Base-by-base conservation (phyloP, 2,797 vertebrate species). In the Ciconia nigra region DNA sequence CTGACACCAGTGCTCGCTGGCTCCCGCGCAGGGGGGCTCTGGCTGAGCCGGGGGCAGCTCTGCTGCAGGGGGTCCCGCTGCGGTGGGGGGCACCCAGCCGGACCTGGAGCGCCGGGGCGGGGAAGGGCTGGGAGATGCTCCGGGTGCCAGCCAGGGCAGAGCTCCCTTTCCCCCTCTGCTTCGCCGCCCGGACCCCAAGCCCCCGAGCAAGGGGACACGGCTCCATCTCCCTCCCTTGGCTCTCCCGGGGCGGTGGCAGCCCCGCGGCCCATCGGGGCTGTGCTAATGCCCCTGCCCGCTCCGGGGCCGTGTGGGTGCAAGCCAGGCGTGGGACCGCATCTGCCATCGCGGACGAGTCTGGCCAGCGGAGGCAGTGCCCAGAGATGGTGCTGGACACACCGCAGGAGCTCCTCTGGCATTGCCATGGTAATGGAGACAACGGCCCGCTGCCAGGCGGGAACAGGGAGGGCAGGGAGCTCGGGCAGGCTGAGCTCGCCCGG, bases 361-460 rank as follows among this genome's bases (percentile, higher is more conserved):
- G 58, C 65, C 3, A 26, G 46, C 5, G 1, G 42, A 42, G 63
- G 76, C 87, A 37, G 78, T 1, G 35, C 61, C 72, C 79, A 4
- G 66, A 15, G 59, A 33, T 6, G 3, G 12, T 3, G 14, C 71
- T 37, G 89, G 92, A 13, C 78, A 13, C 15, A 8, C 66, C 0
- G 47, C 35, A 17, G 65, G 81, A 96, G 76, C 90, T 54, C 18
- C 44, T 18, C 95, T 71, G 85, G 93, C 96, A 96, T 95, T 86
- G 85, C 96, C 94, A 96, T 96, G 95, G 96, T 29, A 22, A 96
- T 96, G 85, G 55, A 91, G 96, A 91, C 33, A 84, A 52, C 44
- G 2, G 87, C 54, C 55, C 7, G 63, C 93, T 83, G 91, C 81
- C 73, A 59, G 89, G 93, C 24, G 1, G 67, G 81, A 89, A 33